Percentiles rank a stretch among this genome's conserved stretches.
These are phyloP conservation scores for Plagodis dolabraria DNA, from an alignment of 2,888 invertebrate species.

Conservation along the genomic window DNA sequence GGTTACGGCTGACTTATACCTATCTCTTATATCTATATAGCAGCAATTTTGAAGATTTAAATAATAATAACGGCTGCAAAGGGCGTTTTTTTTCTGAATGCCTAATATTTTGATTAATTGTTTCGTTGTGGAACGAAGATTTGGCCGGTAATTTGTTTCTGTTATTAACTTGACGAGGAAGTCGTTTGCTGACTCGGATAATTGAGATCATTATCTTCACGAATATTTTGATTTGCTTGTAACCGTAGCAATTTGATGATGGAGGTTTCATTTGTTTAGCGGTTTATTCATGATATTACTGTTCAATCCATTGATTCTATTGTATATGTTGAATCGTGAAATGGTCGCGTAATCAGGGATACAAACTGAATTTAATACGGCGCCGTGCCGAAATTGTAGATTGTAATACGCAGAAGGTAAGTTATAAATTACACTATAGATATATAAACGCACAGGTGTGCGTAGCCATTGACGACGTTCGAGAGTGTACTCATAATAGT, in stretches of 20 bases:
- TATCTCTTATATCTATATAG: slow-evolving; percentile 80
- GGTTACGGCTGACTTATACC: slow-evolving; percentile 79
- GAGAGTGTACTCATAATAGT: too few relatives aligned
- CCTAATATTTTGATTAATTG: slow-evolving; percentile 79
- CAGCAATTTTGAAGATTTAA: slow-evolving; percentile 78
- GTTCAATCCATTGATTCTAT: too few relatives aligned
- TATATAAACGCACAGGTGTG: background rate
- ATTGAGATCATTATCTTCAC: slow-evolving; percentile 53
- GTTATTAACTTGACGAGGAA: slow-evolving; percentile 78
- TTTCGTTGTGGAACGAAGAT: slow-evolving; percentile 63
- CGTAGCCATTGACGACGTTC: too few relatives aligned
- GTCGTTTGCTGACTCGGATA: slow-evolving; percentile 71
- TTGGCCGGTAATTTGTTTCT: slow-evolving; percentile 76
- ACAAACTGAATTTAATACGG: too few relatives aligned
- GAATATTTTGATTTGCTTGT: slow-evolving; percentile 28
- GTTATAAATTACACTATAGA: too few relatives aligned
- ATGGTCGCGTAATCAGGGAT: too few relatives aligned
- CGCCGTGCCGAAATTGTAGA: too few relatives aligned
- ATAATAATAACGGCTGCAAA: slow-evolving; percentile 73
- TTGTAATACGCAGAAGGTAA: too few relatives aligned
- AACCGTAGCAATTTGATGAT: slow-evolving; percentile 23
- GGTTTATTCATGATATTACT: too few relatives aligned
- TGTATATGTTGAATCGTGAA: too few relatives aligned
- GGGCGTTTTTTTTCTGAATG: slow-evolving; percentile 66
- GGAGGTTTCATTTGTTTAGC: slow-evolving; percentile 7